Evolutionary conservation across 2,797 vertebrate genomes (phyloP).

Genomic region (Chlorospingus semifuscus): DNA sequence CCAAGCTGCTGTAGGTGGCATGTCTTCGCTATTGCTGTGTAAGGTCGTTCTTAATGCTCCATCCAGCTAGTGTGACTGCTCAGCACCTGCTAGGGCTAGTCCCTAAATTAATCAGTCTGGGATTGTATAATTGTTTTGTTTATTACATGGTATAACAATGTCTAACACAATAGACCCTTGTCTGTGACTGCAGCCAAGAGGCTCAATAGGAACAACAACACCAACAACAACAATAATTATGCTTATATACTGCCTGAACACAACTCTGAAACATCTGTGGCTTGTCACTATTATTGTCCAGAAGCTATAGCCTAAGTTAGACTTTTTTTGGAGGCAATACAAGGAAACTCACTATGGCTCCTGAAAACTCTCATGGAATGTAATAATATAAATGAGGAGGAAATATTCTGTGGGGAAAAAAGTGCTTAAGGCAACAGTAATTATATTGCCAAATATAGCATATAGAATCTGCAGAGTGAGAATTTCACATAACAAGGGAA

Average conservation of each 20-base stretch:
- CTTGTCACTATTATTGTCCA: neutral
- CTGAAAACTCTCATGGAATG: conserved; percentile 51
- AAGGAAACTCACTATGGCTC: conserved; percentile 5
- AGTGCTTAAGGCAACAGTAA: conserved; percentile 63
- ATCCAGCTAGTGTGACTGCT: neutral
- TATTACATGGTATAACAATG: neutral
- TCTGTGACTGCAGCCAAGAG: neutral
- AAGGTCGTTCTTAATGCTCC: neutral
- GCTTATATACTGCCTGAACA: conserved; percentile 18
- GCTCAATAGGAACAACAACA: neutral
- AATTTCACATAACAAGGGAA: conserved; percentile 38
- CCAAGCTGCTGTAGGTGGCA: neutral
- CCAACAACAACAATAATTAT: neutral
- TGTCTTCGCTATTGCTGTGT: neutral
- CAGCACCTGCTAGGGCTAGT: neutral
- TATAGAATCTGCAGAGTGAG: conserved; percentile 38
- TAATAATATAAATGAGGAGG: conserved; percentile 39
- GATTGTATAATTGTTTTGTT: neutral
- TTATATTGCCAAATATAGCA: conserved; percentile 66
- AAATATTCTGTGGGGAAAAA: conserved; percentile 44
- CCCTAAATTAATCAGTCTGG: neutral
- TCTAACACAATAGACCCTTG: neutral
- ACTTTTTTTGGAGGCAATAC: neutral
- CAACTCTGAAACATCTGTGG: conserved; percentile 28
- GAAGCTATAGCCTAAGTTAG: neutral